phyloP scores from a whole-genome alignment of 2,888 invertebrate genomes.

The Nezara viridula region DNA sequence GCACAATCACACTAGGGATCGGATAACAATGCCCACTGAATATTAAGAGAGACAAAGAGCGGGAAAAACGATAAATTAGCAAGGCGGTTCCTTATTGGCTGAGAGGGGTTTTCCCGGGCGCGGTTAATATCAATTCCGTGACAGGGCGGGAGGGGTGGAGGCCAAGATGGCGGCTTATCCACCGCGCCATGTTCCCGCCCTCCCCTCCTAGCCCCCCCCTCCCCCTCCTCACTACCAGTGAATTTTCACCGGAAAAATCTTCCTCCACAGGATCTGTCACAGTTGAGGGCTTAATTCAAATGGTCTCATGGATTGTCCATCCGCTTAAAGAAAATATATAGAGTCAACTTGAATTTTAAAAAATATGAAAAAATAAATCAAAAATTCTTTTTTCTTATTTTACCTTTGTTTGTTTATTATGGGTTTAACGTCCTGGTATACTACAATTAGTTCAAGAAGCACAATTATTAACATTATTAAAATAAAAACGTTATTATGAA shows the following conservation, averaged over 20 bases:
- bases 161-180: conserved; percentile 53
- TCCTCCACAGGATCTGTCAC: not conserved
- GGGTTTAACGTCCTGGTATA: no score
- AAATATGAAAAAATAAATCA: no score
- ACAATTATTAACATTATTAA: no score
- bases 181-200: conserved; percentile 51
- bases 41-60: conserved; percentile 27
- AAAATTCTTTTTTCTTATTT: no score
- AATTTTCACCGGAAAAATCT: not conserved
- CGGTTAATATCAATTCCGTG: conserved; percentile 53
- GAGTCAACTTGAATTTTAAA: no score
- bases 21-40: conserved; percentile 24
- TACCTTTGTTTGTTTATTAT: no score
- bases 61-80: conserved; percentile 34
- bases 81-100: conserved; percentile 38
- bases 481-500: no score
- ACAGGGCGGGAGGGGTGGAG: conserved; percentile 45
- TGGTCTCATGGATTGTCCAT: no score
- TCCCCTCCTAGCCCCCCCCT: not conserved
- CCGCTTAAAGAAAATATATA: no score
- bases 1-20: not conserved
- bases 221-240: not conserved
- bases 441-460: no score
- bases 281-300: not conserved
- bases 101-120: conserved; percentile 43